A percentile compares a stretch with the other conserved stretches of the same genome.
Evolutionary conservation across 2,797 vertebrate genomes (phyloP).

Genomic region (Dipus sagitta): DNA sequence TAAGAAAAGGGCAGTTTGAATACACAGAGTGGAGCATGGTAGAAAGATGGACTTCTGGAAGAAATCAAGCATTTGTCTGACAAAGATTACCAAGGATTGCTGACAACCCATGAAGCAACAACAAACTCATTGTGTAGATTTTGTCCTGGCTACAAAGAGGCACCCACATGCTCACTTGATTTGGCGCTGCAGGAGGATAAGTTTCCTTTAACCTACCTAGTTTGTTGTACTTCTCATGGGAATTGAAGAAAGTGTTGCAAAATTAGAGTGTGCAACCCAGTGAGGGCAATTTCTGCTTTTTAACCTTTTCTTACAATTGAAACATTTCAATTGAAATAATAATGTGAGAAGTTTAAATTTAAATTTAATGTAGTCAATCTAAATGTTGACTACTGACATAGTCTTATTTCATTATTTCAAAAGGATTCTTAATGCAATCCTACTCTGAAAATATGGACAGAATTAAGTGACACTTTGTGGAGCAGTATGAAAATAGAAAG

Average conservation of each 20-base stretch:
- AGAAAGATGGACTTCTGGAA: neutral
- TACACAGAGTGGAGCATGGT: neutral
- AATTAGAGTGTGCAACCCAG: neutral
- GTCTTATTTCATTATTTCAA: constrained; percentile 11
- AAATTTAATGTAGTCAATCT: neutral
- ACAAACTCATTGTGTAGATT: neutral
- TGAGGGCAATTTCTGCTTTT: neutral
- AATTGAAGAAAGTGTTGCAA: neutral
- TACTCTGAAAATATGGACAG: neutral
- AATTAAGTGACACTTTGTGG: neutral
- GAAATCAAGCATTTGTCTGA: neutral
- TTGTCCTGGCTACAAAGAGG: neutral
- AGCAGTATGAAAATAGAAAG: neutral
- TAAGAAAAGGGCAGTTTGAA: neutral
- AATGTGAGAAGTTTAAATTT: neutral
- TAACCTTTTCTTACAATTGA: neutral
- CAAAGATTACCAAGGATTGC: neutral
- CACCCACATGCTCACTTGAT: neutral
- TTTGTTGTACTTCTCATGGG: neutral
- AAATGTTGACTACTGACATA: constrained; percentile 15
- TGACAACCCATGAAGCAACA: neutral
- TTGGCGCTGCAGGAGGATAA: neutral
- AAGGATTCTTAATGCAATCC: neutral
- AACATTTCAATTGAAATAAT: neutral
- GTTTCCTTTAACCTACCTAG: neutral